Conservation (phyloP, 2,888 invertebrate genomes). For the Ariolimax columbianus region DNA sequence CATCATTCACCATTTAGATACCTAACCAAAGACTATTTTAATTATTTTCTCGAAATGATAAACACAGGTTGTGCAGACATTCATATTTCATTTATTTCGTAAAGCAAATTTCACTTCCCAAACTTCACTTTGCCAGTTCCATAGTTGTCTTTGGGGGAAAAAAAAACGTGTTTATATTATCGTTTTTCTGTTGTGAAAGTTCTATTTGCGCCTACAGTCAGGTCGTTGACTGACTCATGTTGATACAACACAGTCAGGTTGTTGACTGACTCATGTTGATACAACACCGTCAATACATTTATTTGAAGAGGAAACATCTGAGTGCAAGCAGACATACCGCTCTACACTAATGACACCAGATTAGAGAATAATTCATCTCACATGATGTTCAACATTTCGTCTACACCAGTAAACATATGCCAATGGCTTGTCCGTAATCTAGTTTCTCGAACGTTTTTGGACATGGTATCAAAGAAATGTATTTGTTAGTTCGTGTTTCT, state of each 20-base stretch:
- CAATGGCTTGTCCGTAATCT: background rate
- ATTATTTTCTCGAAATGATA: no score
- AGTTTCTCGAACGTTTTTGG: background rate
- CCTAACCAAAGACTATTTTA: no score
- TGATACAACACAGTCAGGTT: background rate
- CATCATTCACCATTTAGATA: no score
- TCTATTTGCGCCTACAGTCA: background rate
- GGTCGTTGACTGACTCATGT: background rate
- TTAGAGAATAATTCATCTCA: background rate
- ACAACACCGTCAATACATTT: background rate
- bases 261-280: slow-evolving; percentile 3
- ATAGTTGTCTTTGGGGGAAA: no score
- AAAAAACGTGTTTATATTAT: no score
- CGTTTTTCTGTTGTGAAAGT: background rate
- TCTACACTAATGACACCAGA: slow-evolving; percentile 3
- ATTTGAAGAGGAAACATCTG: slow-evolving; percentile 1
- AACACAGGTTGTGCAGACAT: no score
- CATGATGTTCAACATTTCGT: background rate
- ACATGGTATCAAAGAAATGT: slow-evolving; percentile 24
- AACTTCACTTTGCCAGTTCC: no score
- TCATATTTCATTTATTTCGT: no score
- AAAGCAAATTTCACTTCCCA: no score
- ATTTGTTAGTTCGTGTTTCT: background rate
- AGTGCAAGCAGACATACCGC: background rate
- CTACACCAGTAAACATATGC: background rate